Evolutionary conservation across 92 coral and sea anemone genomes (phyloP), one percentile per base, ranked within the genome.

Genomic region (Phymanthus crucifer): DNA sequence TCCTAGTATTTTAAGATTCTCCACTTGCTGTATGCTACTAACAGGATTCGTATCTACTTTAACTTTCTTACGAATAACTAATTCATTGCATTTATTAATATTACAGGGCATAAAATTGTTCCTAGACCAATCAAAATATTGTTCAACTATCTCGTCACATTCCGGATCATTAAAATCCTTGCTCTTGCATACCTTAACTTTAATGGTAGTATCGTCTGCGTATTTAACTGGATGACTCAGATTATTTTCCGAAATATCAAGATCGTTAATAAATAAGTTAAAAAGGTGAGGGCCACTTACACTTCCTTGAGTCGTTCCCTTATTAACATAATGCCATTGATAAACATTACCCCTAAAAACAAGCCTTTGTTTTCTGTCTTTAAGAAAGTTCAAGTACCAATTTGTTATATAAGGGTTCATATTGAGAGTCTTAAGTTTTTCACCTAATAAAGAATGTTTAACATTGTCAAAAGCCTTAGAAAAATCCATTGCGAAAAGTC

Each of bases 221-320:
- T 66, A 84, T 85, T 88, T 80, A 77, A 80, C 46, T 54, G 84
- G 64, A 57, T 81, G 82, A n/a, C 79, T 52, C 36, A 40, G 47
- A 32, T 56, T 87, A 43, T 43, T 43, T 36, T 47, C 23, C 66
- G 61, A 27, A 31, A 80, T 77, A 43, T 89, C 86, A 47, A 82
- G 68, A 71, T 89, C 90, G 66, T 89, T 89, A 29, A 78, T 46
- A 73, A 86, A 89, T 32, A 89, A 61, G 66, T 57, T 85, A 40
- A 84, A 84, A 19, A 88, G 86, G 61, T 80, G 83, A 4, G 88
- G 88, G 14, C 88, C 88, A 35, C 88, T 82, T 29, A 85, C 90
- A 67, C 85, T 89, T 27, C 90, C 90, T 56, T 85, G 90, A 17
- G 84, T 89, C 40, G 93, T 85, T 56, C 87, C 93, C 74, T 73